Conservation (phyloP, 2,113 vertebrate genomes). For the Podarcis raffonei region DNA sequence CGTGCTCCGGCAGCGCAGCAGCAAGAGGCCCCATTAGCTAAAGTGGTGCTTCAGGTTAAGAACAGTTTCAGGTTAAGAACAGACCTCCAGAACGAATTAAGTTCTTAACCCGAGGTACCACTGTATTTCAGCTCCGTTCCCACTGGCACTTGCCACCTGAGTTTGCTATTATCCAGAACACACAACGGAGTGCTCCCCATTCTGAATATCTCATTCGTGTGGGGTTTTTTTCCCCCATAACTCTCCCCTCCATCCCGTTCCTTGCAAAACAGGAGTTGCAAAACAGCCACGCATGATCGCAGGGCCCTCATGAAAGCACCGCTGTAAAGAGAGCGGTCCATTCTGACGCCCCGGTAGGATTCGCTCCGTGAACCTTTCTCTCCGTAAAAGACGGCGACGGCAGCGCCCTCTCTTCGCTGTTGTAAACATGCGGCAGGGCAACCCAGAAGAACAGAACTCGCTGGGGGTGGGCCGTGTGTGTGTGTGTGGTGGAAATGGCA, state of each 20-base stretch:
- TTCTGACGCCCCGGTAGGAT: background rate
- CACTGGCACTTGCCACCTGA: too few relatives aligned
- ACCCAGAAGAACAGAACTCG: slow-evolving; percentile 15
- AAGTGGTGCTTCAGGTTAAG: too few relatives aligned
- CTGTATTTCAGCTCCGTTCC: background rate
- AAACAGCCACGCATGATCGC: background rate
- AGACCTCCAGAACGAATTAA: too few relatives aligned
- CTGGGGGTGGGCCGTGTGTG: background rate
- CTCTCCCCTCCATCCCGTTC: too few relatives aligned
- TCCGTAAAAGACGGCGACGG: background rate
- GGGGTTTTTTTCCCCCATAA: background rate
- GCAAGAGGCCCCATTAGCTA: too few relatives aligned
- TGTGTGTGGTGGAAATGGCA: background rate
- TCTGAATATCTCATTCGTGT: background rate
- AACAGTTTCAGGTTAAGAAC: too few relatives aligned
- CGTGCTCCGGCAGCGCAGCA: too few relatives aligned
- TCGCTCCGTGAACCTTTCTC: background rate
- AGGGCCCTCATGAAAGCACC: background rate
- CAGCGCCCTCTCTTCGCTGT: background rate
- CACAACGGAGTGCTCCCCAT: background rate
- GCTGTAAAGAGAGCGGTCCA: background rate
- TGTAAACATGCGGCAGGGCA: slow-evolving; percentile 12
- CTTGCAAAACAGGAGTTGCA: background rate
- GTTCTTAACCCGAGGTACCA: too few relatives aligned
- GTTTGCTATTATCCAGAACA: background rate